Evolutionary conservation across 2,888 invertebrate species (phyloP).

Genomic region (Xanthorhoe spadicearia): DNA sequence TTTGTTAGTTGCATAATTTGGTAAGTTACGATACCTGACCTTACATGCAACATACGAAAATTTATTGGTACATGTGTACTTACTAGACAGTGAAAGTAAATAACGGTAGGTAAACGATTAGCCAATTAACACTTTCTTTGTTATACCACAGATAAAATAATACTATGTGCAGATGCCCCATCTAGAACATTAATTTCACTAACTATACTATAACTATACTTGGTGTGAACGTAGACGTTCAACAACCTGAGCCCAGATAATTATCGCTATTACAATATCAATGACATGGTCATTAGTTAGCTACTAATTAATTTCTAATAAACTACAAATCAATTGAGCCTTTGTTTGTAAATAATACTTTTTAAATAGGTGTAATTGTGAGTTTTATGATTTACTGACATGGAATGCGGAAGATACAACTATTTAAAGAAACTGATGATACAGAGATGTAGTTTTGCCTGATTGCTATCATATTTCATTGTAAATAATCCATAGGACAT

Average conservation of each 20-base stretch:
- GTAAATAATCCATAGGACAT: conserved; percentile 12
- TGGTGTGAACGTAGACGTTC: background rate
- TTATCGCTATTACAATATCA: conserved; percentile 21
- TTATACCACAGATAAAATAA: background rate
- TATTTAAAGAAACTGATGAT: background rate
- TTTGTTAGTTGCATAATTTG: background rate
- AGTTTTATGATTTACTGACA: conserved; percentile 29
- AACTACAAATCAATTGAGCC: conserved; percentile 16
- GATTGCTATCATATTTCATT: background rate
- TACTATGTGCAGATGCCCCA: no score
- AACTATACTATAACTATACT: no score
- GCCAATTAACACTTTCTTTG: background rate
- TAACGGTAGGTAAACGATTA: background rate
- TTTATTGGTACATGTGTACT: background rate
- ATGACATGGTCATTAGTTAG: conserved; percentile 23
- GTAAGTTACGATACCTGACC: background rate
- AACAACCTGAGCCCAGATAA: background rate
- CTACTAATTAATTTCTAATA: conserved; percentile 31
- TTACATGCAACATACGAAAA: background rate
- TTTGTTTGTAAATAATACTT: conserved; percentile 9
- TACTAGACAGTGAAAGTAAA: background rate
- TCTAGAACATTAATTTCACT: no score
- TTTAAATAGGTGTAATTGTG: background rate
- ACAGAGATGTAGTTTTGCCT: conserved; percentile 7
- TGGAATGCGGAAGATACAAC: conserved; percentile 28